Conservation (phyloP, 2,113 vertebrate species). For the Acinonyx jubatus region DNA sequence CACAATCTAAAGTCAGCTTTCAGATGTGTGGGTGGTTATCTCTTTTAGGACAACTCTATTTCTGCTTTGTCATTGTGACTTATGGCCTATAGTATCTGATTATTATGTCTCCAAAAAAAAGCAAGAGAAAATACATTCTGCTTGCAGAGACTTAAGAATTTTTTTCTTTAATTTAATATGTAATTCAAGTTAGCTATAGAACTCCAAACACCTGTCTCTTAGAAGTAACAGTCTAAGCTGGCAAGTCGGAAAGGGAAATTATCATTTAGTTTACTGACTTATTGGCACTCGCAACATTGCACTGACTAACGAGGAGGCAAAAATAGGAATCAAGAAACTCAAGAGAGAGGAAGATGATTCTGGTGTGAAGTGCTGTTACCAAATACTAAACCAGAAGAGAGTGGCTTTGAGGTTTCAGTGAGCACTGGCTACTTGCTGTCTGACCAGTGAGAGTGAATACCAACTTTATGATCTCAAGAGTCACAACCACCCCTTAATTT, state of each 20-base stretch:
- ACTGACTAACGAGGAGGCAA: neutral
- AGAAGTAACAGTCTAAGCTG: neutral
- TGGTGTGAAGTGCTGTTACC: neutral
- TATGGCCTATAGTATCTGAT: neutral
- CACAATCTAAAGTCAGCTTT: neutral
- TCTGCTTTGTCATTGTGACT: neutral
- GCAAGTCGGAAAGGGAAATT: neutral
- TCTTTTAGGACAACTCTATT: neutral
- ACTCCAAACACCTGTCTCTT: neutral
- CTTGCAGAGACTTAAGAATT: neutral
- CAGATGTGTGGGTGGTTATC: neutral
- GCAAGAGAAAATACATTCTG: neutral
- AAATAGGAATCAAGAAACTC: neutral
- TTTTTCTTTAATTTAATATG: conserved; percentile 1
- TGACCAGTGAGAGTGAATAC: neutral
- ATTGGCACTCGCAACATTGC: neutral
- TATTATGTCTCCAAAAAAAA: neutral
- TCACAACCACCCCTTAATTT: neutral
- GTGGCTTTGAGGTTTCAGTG: neutral
- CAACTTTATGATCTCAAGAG: neutral
- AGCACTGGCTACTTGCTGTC: neutral
- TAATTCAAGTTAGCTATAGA: neutral
- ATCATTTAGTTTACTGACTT: neutral
- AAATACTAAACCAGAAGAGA: neutral
- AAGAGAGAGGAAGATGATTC: neutral